A percentile compares a stretch with the other conserved stretches of the same genome.
These are phyloP conservation scores for Maconellicoccus hirsutus DNA, from an alignment of 1,140 invertebrate species.

Conservation along the genomic window DNA sequence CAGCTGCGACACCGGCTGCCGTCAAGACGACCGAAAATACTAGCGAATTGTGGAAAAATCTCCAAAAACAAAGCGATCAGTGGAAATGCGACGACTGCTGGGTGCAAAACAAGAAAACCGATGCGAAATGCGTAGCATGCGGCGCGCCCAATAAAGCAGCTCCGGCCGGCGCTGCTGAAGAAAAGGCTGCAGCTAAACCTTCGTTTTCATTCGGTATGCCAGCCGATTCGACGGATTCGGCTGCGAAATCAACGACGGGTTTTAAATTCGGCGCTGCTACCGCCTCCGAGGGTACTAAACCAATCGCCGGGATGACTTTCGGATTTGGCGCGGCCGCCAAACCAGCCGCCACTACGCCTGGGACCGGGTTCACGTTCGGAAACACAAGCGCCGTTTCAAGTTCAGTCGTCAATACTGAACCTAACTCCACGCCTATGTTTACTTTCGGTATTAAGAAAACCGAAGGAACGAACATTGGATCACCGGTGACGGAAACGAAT, in stretches of 20 bases:
- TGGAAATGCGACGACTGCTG: constrained; percentile 27
- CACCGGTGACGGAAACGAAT: too few relatives aligned
- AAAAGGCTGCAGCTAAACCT: neutral
- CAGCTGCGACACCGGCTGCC: too few relatives aligned
- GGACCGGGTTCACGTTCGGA: too few relatives aligned
- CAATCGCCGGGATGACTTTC: neutral
- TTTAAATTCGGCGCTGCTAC: too few relatives aligned
- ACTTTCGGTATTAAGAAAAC: too few relatives aligned
- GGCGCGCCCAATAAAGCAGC: constrained; percentile 6
- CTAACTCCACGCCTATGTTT: too few relatives aligned
- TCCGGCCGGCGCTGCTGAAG: neutral
- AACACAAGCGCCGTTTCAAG: too few relatives aligned
- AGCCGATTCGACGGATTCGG: neutral
- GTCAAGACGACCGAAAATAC: too few relatives aligned
- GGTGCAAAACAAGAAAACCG: constrained; percentile 24
- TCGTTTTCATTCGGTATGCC: neutral
- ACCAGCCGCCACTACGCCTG: too few relatives aligned
- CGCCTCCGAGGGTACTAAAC: neutral
- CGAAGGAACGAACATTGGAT: too few relatives aligned
- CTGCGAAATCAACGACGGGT: neutral
- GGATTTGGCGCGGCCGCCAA: too few relatives aligned
- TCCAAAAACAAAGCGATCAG: neutral
- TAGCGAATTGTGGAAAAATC: neutral
- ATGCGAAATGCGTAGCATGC: constrained; percentile 24
- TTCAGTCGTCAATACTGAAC: too few relatives aligned